Percentiles rank a stretch among this genome's conserved stretches.
These are phyloP conservation scores for Drosophila chauvacae DNA, from an alignment of 1,140 invertebrate species.

Conservation along the genomic window DNA sequence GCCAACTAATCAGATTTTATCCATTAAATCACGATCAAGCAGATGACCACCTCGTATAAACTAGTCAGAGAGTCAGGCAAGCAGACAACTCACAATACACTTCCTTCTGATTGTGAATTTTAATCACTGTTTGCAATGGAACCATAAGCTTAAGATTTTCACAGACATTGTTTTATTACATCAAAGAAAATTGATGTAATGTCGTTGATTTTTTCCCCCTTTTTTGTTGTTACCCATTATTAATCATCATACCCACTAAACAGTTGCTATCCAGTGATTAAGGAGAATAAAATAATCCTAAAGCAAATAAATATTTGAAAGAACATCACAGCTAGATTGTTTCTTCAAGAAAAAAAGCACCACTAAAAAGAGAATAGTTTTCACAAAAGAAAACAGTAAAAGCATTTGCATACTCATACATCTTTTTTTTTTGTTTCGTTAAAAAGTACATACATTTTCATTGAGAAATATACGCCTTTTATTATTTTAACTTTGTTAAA, in stretches of 20 bases:
- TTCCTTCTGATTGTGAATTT: conserved; percentile 15
- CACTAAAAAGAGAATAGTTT: conserved; percentile 38
- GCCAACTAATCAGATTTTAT: conserved; percentile 46
- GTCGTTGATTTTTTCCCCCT: conserved; percentile 32
- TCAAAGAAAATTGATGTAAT: conserved; percentile 24
- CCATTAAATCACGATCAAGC: conserved; percentile 34
- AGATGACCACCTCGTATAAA: conserved; percentile 39
- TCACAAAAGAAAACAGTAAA: conserved; percentile 41
- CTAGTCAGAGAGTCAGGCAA: conserved; percentile 19
- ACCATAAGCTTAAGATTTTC: conserved; percentile 27
- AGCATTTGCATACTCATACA: conserved; percentile 60
- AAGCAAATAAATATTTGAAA: conserved; percentile 11
- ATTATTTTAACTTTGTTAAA: conserved; percentile 75
- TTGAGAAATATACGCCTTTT: conserved; percentile 53
- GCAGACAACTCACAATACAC: conserved; percentile 4
- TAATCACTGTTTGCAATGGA: conserved; percentile 20
- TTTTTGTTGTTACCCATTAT: conserved; percentile 50
- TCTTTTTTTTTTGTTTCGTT: conserved; percentile 45
- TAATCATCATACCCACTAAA: conserved; percentile 40
- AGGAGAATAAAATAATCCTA: conserved; percentile 12
- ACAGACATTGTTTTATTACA: conserved; percentile 27
- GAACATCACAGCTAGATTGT: conserved; percentile 32
- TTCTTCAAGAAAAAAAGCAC: conserved; percentile 17
- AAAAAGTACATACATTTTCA: conserved; percentile 22
- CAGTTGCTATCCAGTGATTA: conserved; percentile 33